Conservation (phyloP, 2,797 vertebrate species). For the Dryobates pubescens region DNA sequence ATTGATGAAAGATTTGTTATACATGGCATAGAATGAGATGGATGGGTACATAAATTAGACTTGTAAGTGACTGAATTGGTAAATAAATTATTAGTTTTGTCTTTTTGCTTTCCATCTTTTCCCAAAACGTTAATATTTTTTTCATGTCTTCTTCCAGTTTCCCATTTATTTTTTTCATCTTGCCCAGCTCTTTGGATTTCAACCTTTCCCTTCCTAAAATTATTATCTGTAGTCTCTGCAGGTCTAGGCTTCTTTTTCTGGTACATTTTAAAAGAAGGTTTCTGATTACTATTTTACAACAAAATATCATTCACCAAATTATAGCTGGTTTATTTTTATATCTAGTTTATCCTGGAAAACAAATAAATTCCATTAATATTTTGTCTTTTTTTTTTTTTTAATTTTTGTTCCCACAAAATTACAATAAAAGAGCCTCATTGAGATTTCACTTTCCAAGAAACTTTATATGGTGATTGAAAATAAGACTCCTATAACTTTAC, state of each 20-base stretch:
- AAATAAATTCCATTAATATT: neutral
- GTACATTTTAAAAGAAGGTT: neutral
- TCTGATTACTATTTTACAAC: neutral
- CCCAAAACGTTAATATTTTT: constrained; percentile 45
- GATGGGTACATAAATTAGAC: constrained; percentile 41
- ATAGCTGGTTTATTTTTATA: neutral
- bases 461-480: neutral
- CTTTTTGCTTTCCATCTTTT: neutral
- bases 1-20: constrained; percentile 32
- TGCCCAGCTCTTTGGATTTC: neutral
- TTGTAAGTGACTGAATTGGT: neutral
- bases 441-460: neutral
- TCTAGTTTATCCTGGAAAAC: neutral
- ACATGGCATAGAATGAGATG: neutral
- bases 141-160: constrained; percentile 13
- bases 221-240: neutral
- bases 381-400: neutral
- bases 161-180: constrained; percentile 2
- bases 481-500: neutral
- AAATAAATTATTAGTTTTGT: constrained; percentile 58
- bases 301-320: neutral
- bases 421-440: neutral
- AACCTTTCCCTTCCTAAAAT: neutral
- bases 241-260: neutral
- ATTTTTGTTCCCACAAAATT: neutral